Base-by-base conservation (phyloP, 1,140 invertebrate species). In the Mycetomoellerius zeteki region DNA sequence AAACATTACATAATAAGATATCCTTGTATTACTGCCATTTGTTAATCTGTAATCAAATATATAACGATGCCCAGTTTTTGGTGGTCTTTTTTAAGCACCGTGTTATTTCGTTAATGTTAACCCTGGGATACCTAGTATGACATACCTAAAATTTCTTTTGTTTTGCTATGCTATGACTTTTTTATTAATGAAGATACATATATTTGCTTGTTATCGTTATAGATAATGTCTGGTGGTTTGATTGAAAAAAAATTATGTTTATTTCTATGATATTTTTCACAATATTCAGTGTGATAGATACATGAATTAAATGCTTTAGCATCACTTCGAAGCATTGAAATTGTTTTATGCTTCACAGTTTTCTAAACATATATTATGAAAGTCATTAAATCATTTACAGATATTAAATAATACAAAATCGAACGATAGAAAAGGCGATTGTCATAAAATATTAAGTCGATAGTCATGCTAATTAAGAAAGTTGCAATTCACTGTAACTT, bases 1-100 rank as follows among this genome's bases (percentile, higher is more conserved):
- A 27, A 16, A 43, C 5, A 43, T 43, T 50, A 16, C 6, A 43
- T 60, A 43, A 77, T 62, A 64, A 64, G 58, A 7, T 64, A 64
- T 6, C 24, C 47, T 43, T 43, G n/a, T 47, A 77, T 60, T 77
- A 62, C 75, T 62, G 56, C 56, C 56, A 77, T 64, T 77, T 64
- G 58, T 77, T 77, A 77, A 77, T 64, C 37, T 33, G 21, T 77
- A 77, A 64, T 64, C 16, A 77, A 64, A 64, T 43, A 77, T 77
- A 64, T 24, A 21, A 64, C 58, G 3, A 43, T 62, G 6, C 21
- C 21, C 21, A 77, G 1, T 16, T 64, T 43, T 47, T 47, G 8
- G 1, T n/a, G 33, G 0, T 24, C 54, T 43, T 75, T 58, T 43
- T 75, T 58, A 69, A 69, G 6, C 65, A 47, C 12, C 12, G 21